phyloP scores from a whole-genome alignment of 2,888 invertebrate genomes.

The Aromia moschata region DNA sequence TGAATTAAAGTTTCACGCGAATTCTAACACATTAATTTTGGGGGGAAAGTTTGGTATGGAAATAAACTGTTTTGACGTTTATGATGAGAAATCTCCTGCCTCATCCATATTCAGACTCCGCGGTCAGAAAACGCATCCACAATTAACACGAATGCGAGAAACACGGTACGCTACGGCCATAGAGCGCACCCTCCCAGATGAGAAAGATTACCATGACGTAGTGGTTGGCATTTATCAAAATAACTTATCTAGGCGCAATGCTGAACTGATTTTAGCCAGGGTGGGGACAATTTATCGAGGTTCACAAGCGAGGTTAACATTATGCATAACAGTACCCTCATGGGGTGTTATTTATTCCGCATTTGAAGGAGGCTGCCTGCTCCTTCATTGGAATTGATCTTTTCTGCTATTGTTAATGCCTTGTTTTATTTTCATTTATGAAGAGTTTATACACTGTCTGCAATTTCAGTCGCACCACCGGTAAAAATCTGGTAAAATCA shows the following conservation, averaged over 20 bases:
- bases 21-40: constrained; percentile 16
- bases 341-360: too few species aligned
- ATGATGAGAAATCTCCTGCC: constrained; percentile 27
- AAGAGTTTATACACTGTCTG: too few species aligned
- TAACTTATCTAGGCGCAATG: constrained; percentile 10
- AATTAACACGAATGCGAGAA: constrained; percentile 26
- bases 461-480: too few species aligned
- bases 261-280: constrained; percentile 5
- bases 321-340: too few species aligned
- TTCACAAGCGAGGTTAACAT: not conserved
- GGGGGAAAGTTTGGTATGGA: constrained; percentile 5
- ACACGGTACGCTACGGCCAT: constrained; percentile 20
- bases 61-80: constrained; percentile 30
- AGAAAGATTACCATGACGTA: constrained; percentile 23
- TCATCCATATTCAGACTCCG: constrained; percentile 27
- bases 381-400: too few species aligned
- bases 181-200: constrained; percentile 20
- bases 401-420: too few species aligned
- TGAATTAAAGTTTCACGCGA: not conserved
- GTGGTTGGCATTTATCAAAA: constrained; percentile 21
- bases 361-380: too few species aligned
- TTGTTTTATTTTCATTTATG: too few species aligned
- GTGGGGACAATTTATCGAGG: constrained; percentile 9
- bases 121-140: constrained; percentile 30
- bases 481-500: too few species aligned